phyloP scores from a whole-genome alignment of 2,113 vertebrate species.

The Pleuronectes platessa region DNA sequence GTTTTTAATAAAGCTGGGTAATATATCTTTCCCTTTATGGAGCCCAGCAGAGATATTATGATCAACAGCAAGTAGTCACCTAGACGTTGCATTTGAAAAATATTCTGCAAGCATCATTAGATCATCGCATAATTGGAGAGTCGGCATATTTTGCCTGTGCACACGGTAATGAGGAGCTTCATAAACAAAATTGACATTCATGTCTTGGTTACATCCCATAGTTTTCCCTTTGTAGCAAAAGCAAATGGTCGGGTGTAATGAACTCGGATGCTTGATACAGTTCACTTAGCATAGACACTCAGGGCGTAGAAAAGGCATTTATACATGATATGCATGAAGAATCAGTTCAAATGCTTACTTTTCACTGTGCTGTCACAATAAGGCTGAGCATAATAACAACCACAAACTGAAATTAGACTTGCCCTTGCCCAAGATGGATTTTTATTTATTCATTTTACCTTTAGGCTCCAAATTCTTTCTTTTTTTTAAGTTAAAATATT shows the following conservation, averaged over 20 bases:
- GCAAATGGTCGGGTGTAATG: slow-evolving; percentile 9
- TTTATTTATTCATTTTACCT: not conserved
- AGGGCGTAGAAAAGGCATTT: not conserved
- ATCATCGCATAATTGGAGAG: slow-evolving; percentile 39
- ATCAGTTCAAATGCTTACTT: not conserved
- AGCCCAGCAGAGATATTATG: slow-evolving; percentile 12
- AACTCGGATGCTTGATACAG: not conserved
- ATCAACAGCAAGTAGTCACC: slow-evolving; percentile 27
- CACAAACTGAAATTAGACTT: not conserved
- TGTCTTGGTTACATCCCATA: slow-evolving; percentile 24
- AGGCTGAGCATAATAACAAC: not conserved
- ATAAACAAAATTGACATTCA: slow-evolving; percentile 58
- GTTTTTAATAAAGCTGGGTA: too few species aligned
- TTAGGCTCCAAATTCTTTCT: not conserved
- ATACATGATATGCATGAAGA: not conserved
- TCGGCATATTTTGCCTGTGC: slow-evolving; percentile 49
- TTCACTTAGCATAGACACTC: not conserved
- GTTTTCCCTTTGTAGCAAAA: slow-evolving; percentile 45
- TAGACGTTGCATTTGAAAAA: slow-evolving; percentile 49
- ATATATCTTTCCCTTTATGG: not conserved
- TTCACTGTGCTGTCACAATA: not conserved
- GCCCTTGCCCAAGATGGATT: not conserved
- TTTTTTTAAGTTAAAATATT: not conserved
- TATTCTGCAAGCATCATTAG: slow-evolving; percentile 60
- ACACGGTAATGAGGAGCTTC: slow-evolving; percentile 26